phyloP scores from a whole-genome alignment of 2,797 vertebrate genomes.

The Molossus molossus region DNA sequence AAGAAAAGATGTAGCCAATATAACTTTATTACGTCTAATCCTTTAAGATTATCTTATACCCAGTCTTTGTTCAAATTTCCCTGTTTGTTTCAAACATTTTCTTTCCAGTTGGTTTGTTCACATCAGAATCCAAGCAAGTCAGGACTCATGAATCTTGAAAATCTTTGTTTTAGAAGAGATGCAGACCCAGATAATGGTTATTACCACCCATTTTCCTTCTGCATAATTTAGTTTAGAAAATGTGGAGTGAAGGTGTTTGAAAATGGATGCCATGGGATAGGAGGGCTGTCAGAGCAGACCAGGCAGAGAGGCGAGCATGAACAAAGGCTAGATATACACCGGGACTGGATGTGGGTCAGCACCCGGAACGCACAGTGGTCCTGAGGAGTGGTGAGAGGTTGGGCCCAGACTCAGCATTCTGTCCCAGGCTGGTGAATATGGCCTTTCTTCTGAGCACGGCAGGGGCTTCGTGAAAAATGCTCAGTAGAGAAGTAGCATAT shows the following conservation, averaged over 20 bases:
- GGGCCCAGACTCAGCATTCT: neutral
- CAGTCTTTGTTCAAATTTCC: neutral
- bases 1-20: neutral
- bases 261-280: neutral
- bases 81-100: neutral
- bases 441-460: constrained; percentile 1
- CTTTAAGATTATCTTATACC: neutral
- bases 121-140: constrained; percentile 19
- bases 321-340: neutral
- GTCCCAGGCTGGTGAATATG: neutral
- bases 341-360: neutral
- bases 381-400: neutral
- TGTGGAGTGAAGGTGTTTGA: neutral
- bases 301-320: neutral
- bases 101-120: constrained; percentile 18
- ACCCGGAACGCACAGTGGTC: neutral
- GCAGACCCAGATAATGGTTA: neutral
- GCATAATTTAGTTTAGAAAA: constrained; percentile 40
- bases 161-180: neutral
- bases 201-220: constrained; percentile 45
- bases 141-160: constrained; percentile 15
- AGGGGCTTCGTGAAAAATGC: constrained; percentile 10
- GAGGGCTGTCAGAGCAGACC: neutral
- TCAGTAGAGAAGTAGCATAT: neutral
- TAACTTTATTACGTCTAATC: neutral